phyloP scores from a whole-genome alignment of 1,140 invertebrate genomes.

The Gryllus bimaculatus region DNA sequence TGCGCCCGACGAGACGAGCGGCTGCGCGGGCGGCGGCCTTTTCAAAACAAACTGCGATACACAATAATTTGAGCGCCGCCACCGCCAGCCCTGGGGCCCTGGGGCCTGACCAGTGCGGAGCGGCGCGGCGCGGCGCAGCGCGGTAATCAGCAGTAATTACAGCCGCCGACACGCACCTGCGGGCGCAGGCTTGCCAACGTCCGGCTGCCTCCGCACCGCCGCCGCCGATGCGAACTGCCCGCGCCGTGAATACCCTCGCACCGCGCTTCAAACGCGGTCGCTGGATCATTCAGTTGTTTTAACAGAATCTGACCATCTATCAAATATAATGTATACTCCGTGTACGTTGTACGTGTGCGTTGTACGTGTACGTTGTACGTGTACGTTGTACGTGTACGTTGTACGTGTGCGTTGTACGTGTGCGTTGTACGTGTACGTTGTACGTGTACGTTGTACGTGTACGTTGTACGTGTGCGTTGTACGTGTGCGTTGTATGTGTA shows the following conservation, averaged over 20 bases:
- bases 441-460: too few species aligned
- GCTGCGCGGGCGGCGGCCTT: background rate
- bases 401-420: too few species aligned
- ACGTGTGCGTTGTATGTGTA: too few species aligned
- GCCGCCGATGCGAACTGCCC: background rate
- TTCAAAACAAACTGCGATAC: conserved; percentile 4
- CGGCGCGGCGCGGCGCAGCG: too few species aligned
- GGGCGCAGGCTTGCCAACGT: background rate
- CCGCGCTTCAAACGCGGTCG: background rate
- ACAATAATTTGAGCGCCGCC: background rate
- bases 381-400: too few species aligned
- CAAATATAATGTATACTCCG: too few species aligned
- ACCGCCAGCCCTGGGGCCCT: background rate
- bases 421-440: too few species aligned
- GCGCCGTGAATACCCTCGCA: background rate
- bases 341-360: too few species aligned
- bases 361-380: too few species aligned
- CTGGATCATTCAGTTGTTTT: background rate
- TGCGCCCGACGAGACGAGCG: background rate
- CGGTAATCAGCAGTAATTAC: conserved; percentile 1
- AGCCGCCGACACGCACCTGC: background rate
- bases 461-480: too few species aligned
- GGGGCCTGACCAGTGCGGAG: too few species aligned
- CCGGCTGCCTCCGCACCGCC: background rate
- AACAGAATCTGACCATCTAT: too few species aligned